Percentiles rank a stretch among this genome's conserved stretches.
Conservation (phyloP, 2,888 invertebrate genomes). For the Deilephila porcellus region DNA sequence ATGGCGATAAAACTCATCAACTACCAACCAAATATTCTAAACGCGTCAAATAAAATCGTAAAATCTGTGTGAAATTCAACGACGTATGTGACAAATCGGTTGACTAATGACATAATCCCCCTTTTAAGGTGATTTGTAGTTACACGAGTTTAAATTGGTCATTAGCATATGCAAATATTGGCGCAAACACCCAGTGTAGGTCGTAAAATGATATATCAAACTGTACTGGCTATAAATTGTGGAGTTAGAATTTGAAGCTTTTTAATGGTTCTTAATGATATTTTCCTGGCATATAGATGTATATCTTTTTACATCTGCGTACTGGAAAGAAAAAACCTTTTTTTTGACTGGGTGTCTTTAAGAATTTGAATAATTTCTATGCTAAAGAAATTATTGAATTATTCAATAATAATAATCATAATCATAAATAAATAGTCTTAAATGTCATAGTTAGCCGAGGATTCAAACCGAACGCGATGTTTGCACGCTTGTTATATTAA, state of each 20-base stretch:
- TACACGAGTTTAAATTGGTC: conserved; percentile 23
- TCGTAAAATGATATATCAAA: conserved; percentile 13
- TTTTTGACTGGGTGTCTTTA: too few species aligned
- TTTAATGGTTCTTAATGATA: background rate
- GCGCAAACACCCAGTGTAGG: background rate
- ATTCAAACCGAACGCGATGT: too few species aligned
- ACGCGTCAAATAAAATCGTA: background rate
- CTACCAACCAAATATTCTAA: background rate
- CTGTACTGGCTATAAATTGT: background rate
- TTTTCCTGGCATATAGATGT: background rate
- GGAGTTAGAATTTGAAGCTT: background rate
- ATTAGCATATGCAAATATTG: conserved; percentile 12
- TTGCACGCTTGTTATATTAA: too few species aligned
- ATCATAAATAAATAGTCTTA: too few species aligned
- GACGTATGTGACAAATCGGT: background rate
- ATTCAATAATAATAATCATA: too few species aligned
- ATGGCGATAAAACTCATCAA: background rate
- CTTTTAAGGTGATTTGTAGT: conserved; percentile 5
- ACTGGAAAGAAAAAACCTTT: too few species aligned
- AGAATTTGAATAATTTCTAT: too few species aligned
- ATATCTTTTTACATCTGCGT: too few species aligned
- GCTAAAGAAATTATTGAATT: too few species aligned
- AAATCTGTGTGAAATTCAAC: conserved; percentile 5
- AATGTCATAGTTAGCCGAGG: too few species aligned
- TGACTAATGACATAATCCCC: conserved; percentile 15